These are phyloP conservation scores for Protobothrops mucrosquamatus DNA, from an alignment of 2,113 vertebrate genomes.

Conservation along the genomic window DNA sequence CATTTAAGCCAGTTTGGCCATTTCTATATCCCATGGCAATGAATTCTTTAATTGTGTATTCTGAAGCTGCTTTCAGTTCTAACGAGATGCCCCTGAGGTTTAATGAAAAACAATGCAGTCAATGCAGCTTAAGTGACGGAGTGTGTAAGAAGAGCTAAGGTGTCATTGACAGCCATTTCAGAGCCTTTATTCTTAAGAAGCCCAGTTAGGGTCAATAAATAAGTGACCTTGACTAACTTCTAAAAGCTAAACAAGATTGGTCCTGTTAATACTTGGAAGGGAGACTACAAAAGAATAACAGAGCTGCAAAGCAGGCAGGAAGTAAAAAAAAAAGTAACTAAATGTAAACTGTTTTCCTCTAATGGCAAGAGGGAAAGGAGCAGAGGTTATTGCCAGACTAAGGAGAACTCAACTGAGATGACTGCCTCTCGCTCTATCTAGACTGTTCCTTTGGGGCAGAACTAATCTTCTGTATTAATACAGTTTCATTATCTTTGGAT, in stretches of 20 bases:
- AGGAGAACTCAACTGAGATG: background rate
- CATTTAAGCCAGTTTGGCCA: background rate
- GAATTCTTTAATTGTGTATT: background rate
- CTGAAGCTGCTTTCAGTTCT: background rate
- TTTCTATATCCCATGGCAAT: background rate
- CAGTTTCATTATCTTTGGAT: background rate
- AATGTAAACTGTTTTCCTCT: background rate
- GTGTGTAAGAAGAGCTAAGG: slow-evolving; percentile 40
- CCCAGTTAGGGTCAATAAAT: background rate
- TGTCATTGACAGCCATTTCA: slow-evolving; percentile 42
- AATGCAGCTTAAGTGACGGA: slow-evolving; percentile 42
- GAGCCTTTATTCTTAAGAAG: slow-evolving; percentile 37
- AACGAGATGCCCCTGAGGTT: background rate
- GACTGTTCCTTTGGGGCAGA: background rate
- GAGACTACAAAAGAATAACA: background rate
- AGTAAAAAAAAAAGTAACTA: background rate
- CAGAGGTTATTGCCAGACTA: background rate
- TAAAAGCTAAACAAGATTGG: background rate
- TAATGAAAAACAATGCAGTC: background rate
- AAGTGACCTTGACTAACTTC: background rate
- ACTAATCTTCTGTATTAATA: background rate
- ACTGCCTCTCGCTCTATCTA: background rate
- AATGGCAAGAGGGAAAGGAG: background rate
- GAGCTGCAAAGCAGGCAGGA: background rate
- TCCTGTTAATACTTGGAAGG: background rate